phyloP scores from a whole-genome alignment of 2,797 vertebrate species.

The Arctocebus calabarensis region DNA sequence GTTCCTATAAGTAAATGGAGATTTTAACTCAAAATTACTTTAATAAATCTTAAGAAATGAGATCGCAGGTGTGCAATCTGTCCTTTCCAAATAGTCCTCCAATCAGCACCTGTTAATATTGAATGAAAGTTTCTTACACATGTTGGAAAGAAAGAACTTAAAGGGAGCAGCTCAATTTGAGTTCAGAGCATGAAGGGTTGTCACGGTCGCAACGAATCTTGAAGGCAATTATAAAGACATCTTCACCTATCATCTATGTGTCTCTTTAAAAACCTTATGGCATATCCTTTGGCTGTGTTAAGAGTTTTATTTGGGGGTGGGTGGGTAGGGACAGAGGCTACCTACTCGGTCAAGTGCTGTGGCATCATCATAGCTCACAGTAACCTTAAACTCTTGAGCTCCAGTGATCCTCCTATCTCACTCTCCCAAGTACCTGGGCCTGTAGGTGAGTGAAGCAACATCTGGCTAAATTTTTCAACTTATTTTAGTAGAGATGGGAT shows the following conservation, averaged over 20 bases:
- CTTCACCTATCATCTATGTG: conserved; percentile 41
- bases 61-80: conserved; percentile 1
- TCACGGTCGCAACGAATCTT: neutral
- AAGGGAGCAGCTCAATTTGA: neutral
- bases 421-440: too few species aligned
- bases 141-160: conserved; percentile 36
- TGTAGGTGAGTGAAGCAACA: too few species aligned
- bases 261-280: conserved; percentile 14
- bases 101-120: conserved; percentile 9
- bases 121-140: neutral
- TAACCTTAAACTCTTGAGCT: too few species aligned
- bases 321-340: too few species aligned
- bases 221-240: conserved; percentile 42
- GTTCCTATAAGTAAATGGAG: conserved; percentile 9
- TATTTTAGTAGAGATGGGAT: too few species aligned
- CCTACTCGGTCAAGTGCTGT: too few species aligned
- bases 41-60: conserved; percentile 40
- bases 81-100: conserved; percentile 26
- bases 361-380: too few species aligned
- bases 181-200: neutral
- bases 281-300: conserved; percentile 24
- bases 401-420: too few species aligned
- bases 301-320: neutral
- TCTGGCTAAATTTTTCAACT: too few species aligned
- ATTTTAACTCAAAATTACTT: conserved; percentile 58